A percentile compares a stretch with the other conserved stretches of the same genome.
Conservation (phyloP, 1,140 invertebrate species). For the Pachyrhynchus sulphureomaculatus region DNA sequence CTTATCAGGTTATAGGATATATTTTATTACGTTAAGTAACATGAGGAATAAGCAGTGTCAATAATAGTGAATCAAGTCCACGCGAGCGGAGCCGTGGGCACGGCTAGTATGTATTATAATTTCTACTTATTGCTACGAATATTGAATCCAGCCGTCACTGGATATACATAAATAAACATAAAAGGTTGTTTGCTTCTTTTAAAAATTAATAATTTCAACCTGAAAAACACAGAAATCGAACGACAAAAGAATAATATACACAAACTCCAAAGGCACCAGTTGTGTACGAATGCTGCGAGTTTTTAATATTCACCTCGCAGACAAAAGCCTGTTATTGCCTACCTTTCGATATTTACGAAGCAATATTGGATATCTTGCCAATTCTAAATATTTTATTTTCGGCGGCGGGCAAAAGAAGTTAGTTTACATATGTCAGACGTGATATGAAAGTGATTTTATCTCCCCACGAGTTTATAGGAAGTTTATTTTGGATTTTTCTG, state of each 20-base stretch:
- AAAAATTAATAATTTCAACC: slow-evolving; percentile 16
- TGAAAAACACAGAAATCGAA: slow-evolving; percentile 5
- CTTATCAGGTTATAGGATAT: no score
- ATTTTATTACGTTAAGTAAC: no score
- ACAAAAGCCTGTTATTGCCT: slow-evolving; percentile 39
- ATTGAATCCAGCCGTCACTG: no score
- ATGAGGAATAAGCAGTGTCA: no score
- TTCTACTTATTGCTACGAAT: no score
- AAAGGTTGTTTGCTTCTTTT: background rate
- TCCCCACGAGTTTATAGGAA: slow-evolving; percentile 18
- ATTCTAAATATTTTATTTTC: slow-evolving; percentile 45
- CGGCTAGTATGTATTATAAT: no score
- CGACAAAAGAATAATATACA: slow-evolving; percentile 4
- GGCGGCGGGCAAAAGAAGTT: slow-evolving; percentile 36
- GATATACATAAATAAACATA: no score
- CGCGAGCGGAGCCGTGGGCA: no score
- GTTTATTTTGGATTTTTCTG: slow-evolving; percentile 31
- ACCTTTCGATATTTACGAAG: slow-evolving; percentile 42
- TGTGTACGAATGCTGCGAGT: slow-evolving; percentile 13
- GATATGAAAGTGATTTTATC: slow-evolving; percentile 43
- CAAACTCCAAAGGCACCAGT: slow-evolving; percentile 8
- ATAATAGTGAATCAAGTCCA: no score
- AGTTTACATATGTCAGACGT: slow-evolving; percentile 46
- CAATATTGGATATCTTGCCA: slow-evolving; percentile 44
- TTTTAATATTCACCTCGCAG: slow-evolving; percentile 39